Base-by-base conservation (phyloP, 2,888 invertebrate species). In the Apamea anceps region DNA sequence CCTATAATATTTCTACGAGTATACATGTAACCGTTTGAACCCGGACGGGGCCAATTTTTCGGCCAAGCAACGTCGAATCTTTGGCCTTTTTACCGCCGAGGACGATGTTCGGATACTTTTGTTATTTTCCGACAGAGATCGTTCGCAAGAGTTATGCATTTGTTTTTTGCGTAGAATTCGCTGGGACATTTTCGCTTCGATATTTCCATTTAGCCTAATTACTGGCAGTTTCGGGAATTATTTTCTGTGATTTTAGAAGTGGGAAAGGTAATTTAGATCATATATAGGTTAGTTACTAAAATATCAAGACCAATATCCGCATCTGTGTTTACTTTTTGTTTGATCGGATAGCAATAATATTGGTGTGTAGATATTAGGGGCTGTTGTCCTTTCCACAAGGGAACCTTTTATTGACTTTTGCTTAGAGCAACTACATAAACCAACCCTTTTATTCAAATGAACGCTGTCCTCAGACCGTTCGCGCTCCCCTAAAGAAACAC, bases 81-180 rank as follows among this genome's bases (percentile, higher is more conserved):
- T 85, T 78, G 74, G 81, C 87, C 71, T 79, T 87, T 86, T 88
- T 89, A 87, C 84, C 84, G 82, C 75, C 80, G 77, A 84, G 71
- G 72, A 72, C 86, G 77, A 75, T 68, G 75, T 87, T 82, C 77
- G 42, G 70, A 86, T 86, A 87, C 85, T 85, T 85, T 86, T 87
- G 84, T 88, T 89, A 89, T 88, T 85, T 88, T 79, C 79, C 79
- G 79, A 72, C 81, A 77, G 68, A 82, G 72, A 84, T 87, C 79
- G 83, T 87, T 89, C 76, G 77, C 63, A 79, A 80, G 89, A 87
- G 86, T 88, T 88, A 89, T 88, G 84, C 88, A 88, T 88, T 87
- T 88, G 85, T 89, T 88, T 87, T 87, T 88, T 85, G 73, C 54
- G 68, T 63, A 37, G 71, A 81, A 85, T 81, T 80, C 66, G n/a